Conservation (phyloP, 2,797 vertebrate genomes). For the Spinus olivaceus region DNA sequence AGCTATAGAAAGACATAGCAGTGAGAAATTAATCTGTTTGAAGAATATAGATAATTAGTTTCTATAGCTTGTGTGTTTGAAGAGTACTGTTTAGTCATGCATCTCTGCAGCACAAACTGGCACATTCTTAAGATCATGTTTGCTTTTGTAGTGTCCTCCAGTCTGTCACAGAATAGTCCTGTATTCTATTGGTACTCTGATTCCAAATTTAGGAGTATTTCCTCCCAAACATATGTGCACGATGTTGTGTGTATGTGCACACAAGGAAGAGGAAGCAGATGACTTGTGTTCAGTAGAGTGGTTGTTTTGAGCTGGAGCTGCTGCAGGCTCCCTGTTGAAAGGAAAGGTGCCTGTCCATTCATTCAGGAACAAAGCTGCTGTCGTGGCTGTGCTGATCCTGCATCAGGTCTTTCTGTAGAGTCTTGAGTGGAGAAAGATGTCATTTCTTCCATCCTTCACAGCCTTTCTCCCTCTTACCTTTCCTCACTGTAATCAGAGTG, state of each 20-base stretch:
- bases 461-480: not conserved
- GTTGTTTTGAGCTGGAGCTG: not conserved
- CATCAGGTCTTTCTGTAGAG: not conserved
- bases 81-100: not conserved
- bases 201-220: not conserved
- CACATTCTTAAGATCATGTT: not conserved
- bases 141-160: not conserved
- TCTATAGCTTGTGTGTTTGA: not conserved
- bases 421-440: not conserved
- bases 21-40: not conserved
- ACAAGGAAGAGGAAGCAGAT: conserved; percentile 15
- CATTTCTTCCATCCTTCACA: not conserved
- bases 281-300: not conserved
- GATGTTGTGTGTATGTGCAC: not conserved
- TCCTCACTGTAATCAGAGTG: rapidly evolving
- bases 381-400: not conserved
- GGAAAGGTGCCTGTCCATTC: not conserved
- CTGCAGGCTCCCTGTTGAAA: not conserved
- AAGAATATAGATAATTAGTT: not conserved
- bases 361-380: not conserved
- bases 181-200: not conserved
- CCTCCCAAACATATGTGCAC: not conserved
- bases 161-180: not conserved
- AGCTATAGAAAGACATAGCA: not conserved
- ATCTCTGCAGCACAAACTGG: not conserved